Evolutionary conservation across 2,113 vertebrate species (phyloP).

Genomic region (Urocitellus parryii): DNA sequence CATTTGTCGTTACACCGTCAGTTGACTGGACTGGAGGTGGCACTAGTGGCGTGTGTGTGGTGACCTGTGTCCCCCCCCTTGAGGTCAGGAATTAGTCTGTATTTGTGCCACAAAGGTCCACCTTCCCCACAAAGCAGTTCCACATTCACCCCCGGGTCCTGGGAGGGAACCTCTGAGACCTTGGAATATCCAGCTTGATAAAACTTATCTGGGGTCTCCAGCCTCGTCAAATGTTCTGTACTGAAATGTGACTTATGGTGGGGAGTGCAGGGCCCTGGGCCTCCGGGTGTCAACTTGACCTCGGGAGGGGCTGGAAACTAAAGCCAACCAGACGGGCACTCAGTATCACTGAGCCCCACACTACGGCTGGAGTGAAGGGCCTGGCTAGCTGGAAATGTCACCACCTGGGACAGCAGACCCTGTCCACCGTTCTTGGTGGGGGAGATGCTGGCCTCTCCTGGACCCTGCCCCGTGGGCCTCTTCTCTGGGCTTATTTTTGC

Average conservation of each 20-base stretch:
- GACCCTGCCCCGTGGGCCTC: no score
- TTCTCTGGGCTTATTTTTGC: neutral
- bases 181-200: neutral
- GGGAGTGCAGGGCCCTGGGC: no score
- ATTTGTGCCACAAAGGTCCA: neutral
- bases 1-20: neutral
- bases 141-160: neutral
- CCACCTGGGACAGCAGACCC: neutral
- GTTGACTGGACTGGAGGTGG: neutral
- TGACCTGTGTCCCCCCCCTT: neutral
- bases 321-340: neutral
- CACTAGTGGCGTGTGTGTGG: no score
- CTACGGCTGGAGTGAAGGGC: neutral
- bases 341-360: neutral
- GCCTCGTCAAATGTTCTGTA: neutral
- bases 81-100: neutral
- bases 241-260: neutral
- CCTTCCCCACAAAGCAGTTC: neutral
- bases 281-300: neutral
- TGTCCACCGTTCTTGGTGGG: fast-evolving
- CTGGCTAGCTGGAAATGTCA: neutral
- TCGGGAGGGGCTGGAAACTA: neutral
- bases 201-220: neutral
- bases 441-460: no score
- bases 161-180: neutral